phyloP scores from a whole-genome alignment of 2,888 invertebrate species.

The Eristalis arbustorum region DNA sequence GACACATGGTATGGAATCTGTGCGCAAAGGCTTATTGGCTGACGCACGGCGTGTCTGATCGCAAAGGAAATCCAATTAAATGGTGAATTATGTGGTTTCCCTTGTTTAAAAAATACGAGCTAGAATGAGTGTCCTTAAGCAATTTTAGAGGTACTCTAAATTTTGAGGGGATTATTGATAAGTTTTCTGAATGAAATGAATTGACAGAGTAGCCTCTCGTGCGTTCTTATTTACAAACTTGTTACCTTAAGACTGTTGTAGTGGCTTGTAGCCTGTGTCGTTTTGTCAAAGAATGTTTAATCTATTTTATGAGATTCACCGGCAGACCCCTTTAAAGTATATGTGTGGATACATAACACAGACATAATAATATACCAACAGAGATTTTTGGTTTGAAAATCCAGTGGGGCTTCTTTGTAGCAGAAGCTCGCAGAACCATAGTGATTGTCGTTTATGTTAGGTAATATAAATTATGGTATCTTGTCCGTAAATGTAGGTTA shows the following conservation, averaged over 20 bases:
- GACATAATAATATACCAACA: too few species aligned
- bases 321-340: too few species aligned
- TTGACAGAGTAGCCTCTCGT: neutral
- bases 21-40: neutral
- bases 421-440: too few species aligned
- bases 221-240: neutral
- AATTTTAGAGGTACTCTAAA: neutral
- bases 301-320: too few species aligned
- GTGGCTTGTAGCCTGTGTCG: too few species aligned
- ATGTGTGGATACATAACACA: too few species aligned
- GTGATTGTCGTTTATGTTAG: too few species aligned
- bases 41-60: conserved; percentile 27
- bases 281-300: too few species aligned
- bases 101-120: neutral
- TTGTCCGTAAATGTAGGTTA: too few species aligned
- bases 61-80: conserved; percentile 60
- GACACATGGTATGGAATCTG: conserved; percentile 8
- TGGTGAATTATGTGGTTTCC: conserved; percentile 56
- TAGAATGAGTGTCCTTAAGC: neutral
- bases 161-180: neutral
- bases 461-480: too few species aligned
- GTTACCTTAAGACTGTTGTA: neutral
- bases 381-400: too few species aligned
- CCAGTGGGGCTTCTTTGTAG: too few species aligned
- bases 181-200: neutral